Conservation (phyloP, 1,140 invertebrate species). For the Drosophila nannoptera region DNA sequence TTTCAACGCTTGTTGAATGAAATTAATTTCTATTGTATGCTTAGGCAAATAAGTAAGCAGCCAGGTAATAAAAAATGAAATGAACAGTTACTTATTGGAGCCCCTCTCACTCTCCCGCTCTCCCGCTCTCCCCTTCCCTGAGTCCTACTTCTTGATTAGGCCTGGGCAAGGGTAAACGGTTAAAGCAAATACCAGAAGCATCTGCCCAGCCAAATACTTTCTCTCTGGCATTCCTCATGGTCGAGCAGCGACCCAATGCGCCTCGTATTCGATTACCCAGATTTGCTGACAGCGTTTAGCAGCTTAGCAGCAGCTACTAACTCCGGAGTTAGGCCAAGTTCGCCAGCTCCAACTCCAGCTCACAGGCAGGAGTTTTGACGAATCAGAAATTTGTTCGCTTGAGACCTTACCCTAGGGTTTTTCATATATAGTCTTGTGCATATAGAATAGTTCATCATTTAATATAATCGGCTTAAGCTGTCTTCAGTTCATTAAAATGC, state of each 20-base stretch:
- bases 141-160: conserved; percentile 20
- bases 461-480: no score
- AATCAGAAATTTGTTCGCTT: no score
- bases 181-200: conserved; percentile 5
- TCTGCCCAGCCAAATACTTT: conserved; percentile 10
- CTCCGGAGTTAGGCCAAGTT: no score
- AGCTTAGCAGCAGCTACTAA: no score
- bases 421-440: no score
- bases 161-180: conserved; percentile 2
- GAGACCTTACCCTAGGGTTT: no score
- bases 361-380: no score
- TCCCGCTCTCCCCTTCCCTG: no score
- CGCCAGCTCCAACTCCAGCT: no score
- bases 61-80: conserved; percentile 40
- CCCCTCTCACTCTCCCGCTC: conserved; percentile 1
- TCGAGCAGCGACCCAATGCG: no score
- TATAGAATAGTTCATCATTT: no score
- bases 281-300: not conserved
- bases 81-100: conserved; percentile 36
- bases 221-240: conserved; percentile 12
- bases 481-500: not conserved
- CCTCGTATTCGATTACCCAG: not conserved
- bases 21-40: conserved; percentile 72
- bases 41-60: conserved; percentile 51
- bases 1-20: conserved; percentile 63